Conservation (phyloP, 2,113 vertebrate species). For the Pangasianodon hypophthalmus region DNA sequence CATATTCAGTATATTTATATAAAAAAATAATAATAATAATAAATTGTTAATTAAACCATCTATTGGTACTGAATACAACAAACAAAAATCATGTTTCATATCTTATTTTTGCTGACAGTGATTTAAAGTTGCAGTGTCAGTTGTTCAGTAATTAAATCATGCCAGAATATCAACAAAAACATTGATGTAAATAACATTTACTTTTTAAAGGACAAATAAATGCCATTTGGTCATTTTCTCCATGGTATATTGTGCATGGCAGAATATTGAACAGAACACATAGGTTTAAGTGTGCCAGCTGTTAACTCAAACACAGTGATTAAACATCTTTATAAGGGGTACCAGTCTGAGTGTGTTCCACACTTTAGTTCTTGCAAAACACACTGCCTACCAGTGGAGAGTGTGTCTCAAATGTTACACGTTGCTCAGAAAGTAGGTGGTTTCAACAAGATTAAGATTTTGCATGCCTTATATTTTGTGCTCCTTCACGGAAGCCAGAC, state of each 20-base stretch:
- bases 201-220: constrained; percentile 8
- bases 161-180: background rate
- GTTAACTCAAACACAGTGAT: constrained; percentile 17
- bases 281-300: constrained; percentile 12
- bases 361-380: background rate
- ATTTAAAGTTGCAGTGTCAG: background rate
- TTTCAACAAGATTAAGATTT: background rate
- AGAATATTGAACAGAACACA: background rate
- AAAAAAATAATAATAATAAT: background rate
- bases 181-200: background rate
- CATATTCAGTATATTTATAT: background rate
- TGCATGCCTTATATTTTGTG: background rate
- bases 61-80: background rate
- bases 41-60: background rate
- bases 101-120: background rate
- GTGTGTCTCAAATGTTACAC: background rate
- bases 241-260: background rate
- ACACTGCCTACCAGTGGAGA: background rate
- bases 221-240: background rate
- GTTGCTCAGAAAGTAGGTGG: background rate
- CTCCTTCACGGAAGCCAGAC: background rate
- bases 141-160: background rate
- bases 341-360: background rate
- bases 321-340: constrained; percentile 7
- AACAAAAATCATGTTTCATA: background rate